These are phyloP conservation scores for Phaenicophaeus curvirostris DNA, from an alignment of 2,797 vertebrate species.

Conservation along the genomic window DNA sequence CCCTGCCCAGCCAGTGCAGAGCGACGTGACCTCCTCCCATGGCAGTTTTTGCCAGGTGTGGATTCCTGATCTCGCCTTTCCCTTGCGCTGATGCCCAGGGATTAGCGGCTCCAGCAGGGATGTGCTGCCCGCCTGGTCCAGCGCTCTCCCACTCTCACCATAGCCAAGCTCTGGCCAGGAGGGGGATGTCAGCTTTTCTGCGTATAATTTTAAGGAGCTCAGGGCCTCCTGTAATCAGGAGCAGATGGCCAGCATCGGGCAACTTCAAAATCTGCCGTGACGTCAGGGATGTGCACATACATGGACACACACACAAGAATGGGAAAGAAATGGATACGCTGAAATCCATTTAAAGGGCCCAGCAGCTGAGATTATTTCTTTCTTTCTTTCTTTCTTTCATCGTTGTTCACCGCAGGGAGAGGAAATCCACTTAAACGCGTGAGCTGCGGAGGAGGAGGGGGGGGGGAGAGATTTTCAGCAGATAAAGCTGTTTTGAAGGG, in stretches of 20 bases:
- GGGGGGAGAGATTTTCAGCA: neutral
- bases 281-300: conserved; percentile 55
- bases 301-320: neutral
- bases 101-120: neutral
- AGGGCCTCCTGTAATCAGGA: conserved; percentile 70
- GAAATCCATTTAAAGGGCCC: conserved; percentile 44
- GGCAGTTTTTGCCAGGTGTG: neutral
- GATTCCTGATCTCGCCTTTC: neutral
- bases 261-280: conserved; percentile 71
- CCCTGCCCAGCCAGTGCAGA: fast-evolving
- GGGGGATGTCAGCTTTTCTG: neutral
- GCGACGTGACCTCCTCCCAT: fast-evolving
- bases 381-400: neutral
- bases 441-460: neutral
- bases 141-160: neutral
- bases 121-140: fast-evolving
- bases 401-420: neutral
- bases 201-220: conserved; percentile 64
- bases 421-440: neutral
- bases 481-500: neutral
- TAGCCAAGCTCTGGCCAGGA: neutral
- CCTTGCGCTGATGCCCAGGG: neutral
- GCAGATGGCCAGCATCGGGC: conserved; percentile 70
- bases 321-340: neutral
- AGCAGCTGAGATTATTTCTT: neutral